Evolutionary conservation across 1,140 invertebrate species (phyloP), one percentile per base, ranked within the genome.

Genomic region (Drosophila athabasca): DNA sequence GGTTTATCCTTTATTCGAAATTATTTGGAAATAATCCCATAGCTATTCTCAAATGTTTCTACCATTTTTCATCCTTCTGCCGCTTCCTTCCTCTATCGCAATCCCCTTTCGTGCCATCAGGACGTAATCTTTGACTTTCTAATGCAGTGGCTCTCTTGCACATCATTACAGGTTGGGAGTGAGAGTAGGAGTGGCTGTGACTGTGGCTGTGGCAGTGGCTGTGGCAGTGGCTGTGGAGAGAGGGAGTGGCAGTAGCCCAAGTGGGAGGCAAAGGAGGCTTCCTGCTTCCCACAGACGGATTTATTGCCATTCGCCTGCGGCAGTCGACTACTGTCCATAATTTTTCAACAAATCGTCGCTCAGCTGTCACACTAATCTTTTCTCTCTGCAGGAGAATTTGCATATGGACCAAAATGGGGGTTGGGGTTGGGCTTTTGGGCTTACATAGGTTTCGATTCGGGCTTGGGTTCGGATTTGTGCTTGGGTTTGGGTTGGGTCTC

Each of bases 271-370:
- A 58, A 31, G 31, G 51, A 58, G 19, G 67, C 52, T 70, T 70
- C 67, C 65, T 70, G 53, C 52, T 73, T 73, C 41, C 49, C 68
- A 68, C 62, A 58, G 49, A 53, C 53, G 50, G 75, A 75, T 75
- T 75, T 75, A 75, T 75, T 85, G 82, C 81, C 87, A 87, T 83
- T 79, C 75, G 67, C 69, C 70, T 65, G 41, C 74, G 68, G 74
- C 81, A 54, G 48, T 46, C 83, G 78, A 85, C 82, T 87, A 87
- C 82, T 87, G 83, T 87, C 83, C 83, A 87, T 87, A 87, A 87
- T 87, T 87, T 87, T 78, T 79, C 79, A 88, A 83, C 83, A 87
- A 87, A 88, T 88, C 76, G 82, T 88, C 83, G 82, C 84, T 87
- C 79, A 88, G 83, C 83, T 87, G 83, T 87, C 83, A 88, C 83